Base-by-base conservation (phyloP, 2,888 invertebrate genomes). In the Drosophila borealis region DNA sequence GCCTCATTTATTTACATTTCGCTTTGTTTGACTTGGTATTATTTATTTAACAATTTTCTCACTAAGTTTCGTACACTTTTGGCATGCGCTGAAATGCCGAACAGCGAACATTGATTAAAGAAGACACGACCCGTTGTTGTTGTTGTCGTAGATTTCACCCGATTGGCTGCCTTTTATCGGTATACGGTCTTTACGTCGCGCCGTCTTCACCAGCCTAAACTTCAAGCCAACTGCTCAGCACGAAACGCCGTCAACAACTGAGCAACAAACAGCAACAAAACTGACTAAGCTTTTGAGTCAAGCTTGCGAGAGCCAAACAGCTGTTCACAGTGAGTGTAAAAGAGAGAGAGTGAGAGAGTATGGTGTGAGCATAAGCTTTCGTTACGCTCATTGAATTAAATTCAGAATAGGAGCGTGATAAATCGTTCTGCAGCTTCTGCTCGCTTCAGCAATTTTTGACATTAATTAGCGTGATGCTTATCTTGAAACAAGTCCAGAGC, bases 1-100 rank as follows among this genome's bases (percentile, higher is more conserved):
- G 57, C 89, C 82, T 74, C 78, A 68, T 69, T 88, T 74, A 87
- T 77, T 80, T 73, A 83, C 73, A 84, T 69, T 72, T 74, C 56
- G 78, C 57, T 64, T 77, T 69, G 59, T 63, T 61, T 72, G 53
- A 53, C 50, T 74, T 70, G 65, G 50, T 45, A 36, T 62, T 73
- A 57, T 70, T 68, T 63, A 53, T 67, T 69, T 74, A 57, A 64
- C 48, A 77, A 69, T 69, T 65, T 61, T 69, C 53, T 25, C 63
- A 70, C 70, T 53, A 46, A 54, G 19, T 70, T 75, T 49, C 41
- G 54, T 46, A 67, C 66, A 71, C 65, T 72, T 76, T 88, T 70
- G 77, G 77, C 80, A 60, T 70, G 70, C 83, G 64, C 62, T 66
- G 33, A 46, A 75, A 53, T 41, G 50, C 61, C 61, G 49, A 19